These are phyloP conservation scores for Columba guinea DNA, from an alignment of 2,797 vertebrate genomes.

Conservation along the genomic window DNA sequence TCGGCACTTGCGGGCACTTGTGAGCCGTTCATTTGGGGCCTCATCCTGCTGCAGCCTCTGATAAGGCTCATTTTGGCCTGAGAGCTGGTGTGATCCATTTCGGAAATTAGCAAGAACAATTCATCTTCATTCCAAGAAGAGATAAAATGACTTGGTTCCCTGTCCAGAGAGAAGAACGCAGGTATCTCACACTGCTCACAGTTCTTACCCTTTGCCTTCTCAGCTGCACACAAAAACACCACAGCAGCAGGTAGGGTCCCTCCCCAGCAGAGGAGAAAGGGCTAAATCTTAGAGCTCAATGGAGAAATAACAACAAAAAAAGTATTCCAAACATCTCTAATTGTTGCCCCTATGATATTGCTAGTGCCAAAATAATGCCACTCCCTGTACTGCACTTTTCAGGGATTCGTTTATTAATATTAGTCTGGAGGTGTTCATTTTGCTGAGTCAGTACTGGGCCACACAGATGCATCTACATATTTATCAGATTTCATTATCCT, in stretches of 20 bases:
- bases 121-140: background rate
- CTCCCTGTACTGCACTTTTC: slow-evolving; percentile 34
- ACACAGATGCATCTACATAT: slow-evolving; percentile 65
- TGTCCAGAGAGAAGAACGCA: background rate
- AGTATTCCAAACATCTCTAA: slow-evolving; percentile 1
- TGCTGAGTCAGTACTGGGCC: slow-evolving; percentile 61
- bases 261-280: background rate
- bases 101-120: background rate
- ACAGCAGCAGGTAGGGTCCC: background rate
- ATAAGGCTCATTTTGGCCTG: background rate
- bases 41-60: background rate
- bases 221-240: background rate
- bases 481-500: slow-evolving; percentile 75
- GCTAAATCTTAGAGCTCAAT: background rate
- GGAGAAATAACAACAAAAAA: background rate
- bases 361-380: slow-evolving; percentile 46
- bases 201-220: background rate
- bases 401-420: slow-evolving; percentile 61
- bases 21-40: background rate
- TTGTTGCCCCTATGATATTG: background rate
- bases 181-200: background rate
- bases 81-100: background rate
- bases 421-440: slow-evolving; percentile 64
- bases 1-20: background rate
- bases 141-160: background rate